Evolutionary conservation across 2,113 vertebrate genomes (phyloP), one percentile per base, ranked within the genome.

Genomic region (Salvator merianae): DNA sequence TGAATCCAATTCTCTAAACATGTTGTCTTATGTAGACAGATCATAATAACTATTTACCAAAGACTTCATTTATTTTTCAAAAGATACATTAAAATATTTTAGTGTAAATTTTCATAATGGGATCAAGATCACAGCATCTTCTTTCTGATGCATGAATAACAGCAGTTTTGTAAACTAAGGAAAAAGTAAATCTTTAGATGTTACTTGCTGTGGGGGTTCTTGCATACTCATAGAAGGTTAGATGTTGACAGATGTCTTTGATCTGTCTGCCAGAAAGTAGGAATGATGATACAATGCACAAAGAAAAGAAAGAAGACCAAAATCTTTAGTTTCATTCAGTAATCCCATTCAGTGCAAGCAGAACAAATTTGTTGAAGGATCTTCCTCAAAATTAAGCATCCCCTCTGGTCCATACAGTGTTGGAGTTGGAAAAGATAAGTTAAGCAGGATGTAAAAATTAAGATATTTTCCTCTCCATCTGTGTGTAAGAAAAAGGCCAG

Each of bases 261-360:
- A 93, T 94, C 89, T 92, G 65, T 68, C 43, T 84, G 87, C 85
- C 88, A 85, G 82, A 40, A 91, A 50, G 59, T 89, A 76, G 86
- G 79, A 82, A 84, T 72, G 72, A 53, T 84, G 87, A 76, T 86
- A 32, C 28, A 83, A 72, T 87, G 32, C 47, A 87, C 13, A 89
- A 94, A 85, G 77, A 30, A 7, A 79, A 83, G 59, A 86, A 86
- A 87, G 68, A 62, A 59, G 40, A 77, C 77, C 75, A 78, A 0
- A 2, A 79, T 0, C 36, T 32, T 85, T 86, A 72, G 83, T 91
- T 91, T 73, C 62, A 62, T 32, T 22, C 26, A 38, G 66, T 77
- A 62, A 68, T 20, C 88, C 32, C 80, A 85, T 78, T 32, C 0
- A 82, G 63, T 77, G 78, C 7, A n/a, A 65, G 20, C 32, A 78